Evolutionary conservation across 1,140 invertebrate species (phyloP).

Genomic region (Bombus pyrosoma): DNA sequence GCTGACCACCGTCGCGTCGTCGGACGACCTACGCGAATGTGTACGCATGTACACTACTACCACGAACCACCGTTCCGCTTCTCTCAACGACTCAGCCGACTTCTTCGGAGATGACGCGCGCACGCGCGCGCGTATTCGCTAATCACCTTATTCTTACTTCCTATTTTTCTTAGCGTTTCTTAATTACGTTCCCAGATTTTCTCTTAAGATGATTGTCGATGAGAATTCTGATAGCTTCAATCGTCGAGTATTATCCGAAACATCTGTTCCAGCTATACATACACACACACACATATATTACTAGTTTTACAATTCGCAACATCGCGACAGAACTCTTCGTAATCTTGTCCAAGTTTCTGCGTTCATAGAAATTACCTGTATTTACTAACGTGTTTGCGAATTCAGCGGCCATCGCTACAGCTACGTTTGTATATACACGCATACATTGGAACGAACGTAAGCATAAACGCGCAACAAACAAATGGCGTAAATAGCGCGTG

Average conservation of each 20-base stretch:
- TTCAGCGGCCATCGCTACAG: not conserved
- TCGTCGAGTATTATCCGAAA: not conserved
- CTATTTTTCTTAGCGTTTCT: not conserved
- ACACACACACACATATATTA: not conserved
- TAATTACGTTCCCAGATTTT: not conserved
- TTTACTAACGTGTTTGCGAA: not conserved
- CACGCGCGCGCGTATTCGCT: not conserved
- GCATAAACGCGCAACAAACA: conserved; percentile 57
- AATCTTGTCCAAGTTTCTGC: not conserved
- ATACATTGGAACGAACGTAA: conserved; percentile 7
- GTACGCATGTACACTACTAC: not conserved
- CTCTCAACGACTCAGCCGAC: not conserved
- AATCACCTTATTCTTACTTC: not conserved
- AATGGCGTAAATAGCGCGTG: conserved; percentile 72
- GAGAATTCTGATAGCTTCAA: not conserved
- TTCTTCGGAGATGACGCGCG: not conserved
- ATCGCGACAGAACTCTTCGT: not conserved
- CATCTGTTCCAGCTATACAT: not conserved
- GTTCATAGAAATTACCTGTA: not conserved
- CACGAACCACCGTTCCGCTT: not conserved
- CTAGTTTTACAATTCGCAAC: not conserved
- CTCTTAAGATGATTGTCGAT: not conserved
- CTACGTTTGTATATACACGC: conserved; percentile 3
- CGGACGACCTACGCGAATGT: conserved; percentile 28
- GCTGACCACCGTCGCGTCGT: conserved; percentile 62